Percentiles rank a stretch among this genome's conserved stretches.
Conservation (phyloP, 2,113 vertebrate species). For the Eptesicus fuscus region DNA sequence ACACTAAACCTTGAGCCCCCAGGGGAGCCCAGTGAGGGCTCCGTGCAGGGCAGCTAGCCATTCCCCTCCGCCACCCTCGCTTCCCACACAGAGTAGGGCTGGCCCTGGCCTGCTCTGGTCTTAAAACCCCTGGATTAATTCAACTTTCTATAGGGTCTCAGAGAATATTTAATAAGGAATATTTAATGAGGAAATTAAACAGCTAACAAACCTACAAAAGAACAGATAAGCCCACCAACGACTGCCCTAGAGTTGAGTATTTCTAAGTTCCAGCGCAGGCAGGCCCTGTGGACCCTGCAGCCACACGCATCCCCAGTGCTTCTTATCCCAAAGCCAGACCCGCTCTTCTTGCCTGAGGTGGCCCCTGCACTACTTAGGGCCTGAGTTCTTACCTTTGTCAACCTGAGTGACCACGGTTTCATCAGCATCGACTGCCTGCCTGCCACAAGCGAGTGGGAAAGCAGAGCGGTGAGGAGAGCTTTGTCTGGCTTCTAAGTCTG, state of each 20-base stretch:
- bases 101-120: not conserved
- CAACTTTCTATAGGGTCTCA: not conserved
- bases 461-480: not conserved
- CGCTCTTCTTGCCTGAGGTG: not conserved
- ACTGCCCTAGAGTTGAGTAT: not conserved
- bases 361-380: not conserved
- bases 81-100: not conserved
- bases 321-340: not conserved
- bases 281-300: fast-evolving
- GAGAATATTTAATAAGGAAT: not conserved
- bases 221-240: not conserved
- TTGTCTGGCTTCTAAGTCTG: not conserved
- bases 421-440: not conserved
- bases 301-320: not conserved
- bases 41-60: fast-evolving
- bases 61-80: not conserved
- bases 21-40: not conserved
- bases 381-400: not conserved
- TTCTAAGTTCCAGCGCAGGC: not conserved
- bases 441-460: not conserved
- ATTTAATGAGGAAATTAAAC: not conserved
- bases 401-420: not conserved
- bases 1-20: not conserved
- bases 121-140: not conserved
- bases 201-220: not conserved